A percentile compares a stretch with the other conserved stretches of the same genome.
Evolutionary conservation across 1,140 invertebrate species (phyloP).

Genomic region (Uloborus diversus): DNA sequence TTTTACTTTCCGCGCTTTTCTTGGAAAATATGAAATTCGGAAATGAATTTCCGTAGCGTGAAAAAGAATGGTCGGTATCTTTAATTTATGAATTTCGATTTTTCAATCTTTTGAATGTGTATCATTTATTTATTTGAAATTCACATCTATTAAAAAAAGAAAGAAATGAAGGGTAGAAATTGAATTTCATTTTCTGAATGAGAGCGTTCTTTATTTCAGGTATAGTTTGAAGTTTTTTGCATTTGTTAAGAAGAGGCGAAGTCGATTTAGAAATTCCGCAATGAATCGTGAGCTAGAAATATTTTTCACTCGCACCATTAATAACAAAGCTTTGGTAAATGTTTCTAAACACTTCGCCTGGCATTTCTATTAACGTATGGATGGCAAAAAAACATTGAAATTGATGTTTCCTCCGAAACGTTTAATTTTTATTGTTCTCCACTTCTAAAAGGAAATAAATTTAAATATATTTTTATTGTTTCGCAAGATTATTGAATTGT

Average conservation of each 20-base stretch:
- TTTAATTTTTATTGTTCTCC: no score
- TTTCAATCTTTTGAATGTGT: not conserved
- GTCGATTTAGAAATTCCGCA: conserved; percentile 3
- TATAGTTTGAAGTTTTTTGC: not conserved
- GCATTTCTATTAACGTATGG: no score
- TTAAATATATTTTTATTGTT: no score
- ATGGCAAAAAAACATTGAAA: no score
- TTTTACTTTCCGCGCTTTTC: not conserved
- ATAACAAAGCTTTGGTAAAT: no score
- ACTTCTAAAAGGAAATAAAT: no score
- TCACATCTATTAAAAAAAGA: conserved; percentile 7
- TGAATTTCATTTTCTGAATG: no score
- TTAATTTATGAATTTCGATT: conserved; percentile 31
- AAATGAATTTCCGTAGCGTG: not conserved
- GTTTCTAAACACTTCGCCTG: no score
- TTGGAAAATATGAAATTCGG: conserved; percentile 12
- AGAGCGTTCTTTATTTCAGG: not conserved
- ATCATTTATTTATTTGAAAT: conserved; percentile 24
- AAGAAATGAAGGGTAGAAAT: no score
- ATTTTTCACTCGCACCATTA: conserved; percentile 5
- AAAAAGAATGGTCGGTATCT: not conserved
- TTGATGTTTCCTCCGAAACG: no score
- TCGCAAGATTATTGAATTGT: no score
- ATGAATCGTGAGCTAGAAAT: not conserved
- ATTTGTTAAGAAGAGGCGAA: no score